Evolutionary conservation across 2,113 vertebrate genomes (phyloP), one percentile per base, ranked within the genome.

Genomic region (Pteropus alecto): DNA sequence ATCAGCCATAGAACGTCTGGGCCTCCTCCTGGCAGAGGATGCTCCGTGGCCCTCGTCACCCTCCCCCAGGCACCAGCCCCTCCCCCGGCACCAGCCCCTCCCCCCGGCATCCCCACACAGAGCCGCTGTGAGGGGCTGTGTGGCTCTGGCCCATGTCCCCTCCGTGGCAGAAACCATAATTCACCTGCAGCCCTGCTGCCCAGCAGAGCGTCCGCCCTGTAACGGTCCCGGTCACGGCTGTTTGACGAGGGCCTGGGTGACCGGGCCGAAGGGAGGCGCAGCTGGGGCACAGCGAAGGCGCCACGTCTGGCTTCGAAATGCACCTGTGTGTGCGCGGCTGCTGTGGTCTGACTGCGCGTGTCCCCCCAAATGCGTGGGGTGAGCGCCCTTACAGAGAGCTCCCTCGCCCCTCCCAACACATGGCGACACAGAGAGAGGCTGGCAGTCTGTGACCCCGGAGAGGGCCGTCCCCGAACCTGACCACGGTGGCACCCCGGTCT

Each of bases 351-450:
- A 60, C 21, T 12, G 33, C 30, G 7, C 33, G 65, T 61, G 68
- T n/a, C n/a, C 46, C 19, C 19, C 68, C 43, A 54, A 46, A 70
- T 28, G 30, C 18, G 6, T 3, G 38, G 21, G 60, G 28, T 38
- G 6, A 1, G 11, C 22, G 91, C 7, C 15, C 82, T 56, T 14
- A 15, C 8, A 5, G n/a, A 14, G 51, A 33, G 24, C 38, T 30
- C 73, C 63, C 15, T 2, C 15, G 6, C 46, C 63, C 8, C 9
- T 2, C 10, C 3, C 0, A 12, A 12, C 22, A 0, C 0, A 0
- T 21, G 11, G 16, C 28, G 43, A 38, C 19, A 0, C 1, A 4
- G 21, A 2, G 30, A 56, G n/a, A 10, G 24, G 19, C 15, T 0
- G 15, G 56, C 8, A 0, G 13, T 30, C 30, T 51, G 33, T 16